Evolutionary conservation across 1,140 invertebrate genomes (phyloP).

Genomic region (silkworm (Bombyx mori)): DNA sequence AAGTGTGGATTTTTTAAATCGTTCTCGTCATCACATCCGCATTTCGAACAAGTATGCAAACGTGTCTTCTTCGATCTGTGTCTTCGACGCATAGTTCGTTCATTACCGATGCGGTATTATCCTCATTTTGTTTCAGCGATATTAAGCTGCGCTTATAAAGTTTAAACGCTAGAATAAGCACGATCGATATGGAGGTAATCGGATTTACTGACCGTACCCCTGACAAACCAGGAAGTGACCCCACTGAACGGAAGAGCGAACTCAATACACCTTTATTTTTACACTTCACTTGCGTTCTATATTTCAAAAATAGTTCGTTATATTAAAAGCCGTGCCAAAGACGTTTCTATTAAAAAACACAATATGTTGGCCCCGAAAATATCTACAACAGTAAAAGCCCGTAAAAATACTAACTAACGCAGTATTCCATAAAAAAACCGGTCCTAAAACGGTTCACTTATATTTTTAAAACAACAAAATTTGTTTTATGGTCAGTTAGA

Average conservation of each 20-base stretch:
- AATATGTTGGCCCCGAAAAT: too few relatives aligned
- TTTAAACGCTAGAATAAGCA: slow-evolving; percentile 31
- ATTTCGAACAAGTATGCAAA: slow-evolving; percentile 1
- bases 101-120: too few relatives aligned
- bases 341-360: too few relatives aligned
- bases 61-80: too few relatives aligned
- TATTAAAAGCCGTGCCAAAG: background rate
- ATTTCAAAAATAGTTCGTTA: slow-evolving; percentile 20
- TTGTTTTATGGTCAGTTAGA: slow-evolving; percentile 10
- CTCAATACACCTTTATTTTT: slow-evolving; percentile 46
- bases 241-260: slow-evolving; percentile 43
- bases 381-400: slow-evolving; percentile 2
- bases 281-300: slow-evolving; percentile 25
- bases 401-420: background rate
- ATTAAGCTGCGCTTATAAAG: slow-evolving; percentile 5
- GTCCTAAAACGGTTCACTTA: slow-evolving; percentile 18
- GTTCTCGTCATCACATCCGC: background rate
- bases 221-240: slow-evolving; percentile 44
- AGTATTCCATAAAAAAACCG: slow-evolving; percentile 8
- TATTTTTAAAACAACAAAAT: slow-evolving; percentile 23
- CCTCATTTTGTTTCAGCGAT: too few relatives aligned
- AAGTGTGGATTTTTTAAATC: too few relatives aligned
- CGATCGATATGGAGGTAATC: slow-evolving; percentile 38
- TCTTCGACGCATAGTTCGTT: too few relatives aligned
- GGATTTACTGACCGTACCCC: slow-evolving; percentile 36